Evolutionary conservation across 2,888 invertebrate genomes (phyloP), one percentile per base, ranked within the genome.

Genomic region (Polydrusus pterygomalis): DNA sequence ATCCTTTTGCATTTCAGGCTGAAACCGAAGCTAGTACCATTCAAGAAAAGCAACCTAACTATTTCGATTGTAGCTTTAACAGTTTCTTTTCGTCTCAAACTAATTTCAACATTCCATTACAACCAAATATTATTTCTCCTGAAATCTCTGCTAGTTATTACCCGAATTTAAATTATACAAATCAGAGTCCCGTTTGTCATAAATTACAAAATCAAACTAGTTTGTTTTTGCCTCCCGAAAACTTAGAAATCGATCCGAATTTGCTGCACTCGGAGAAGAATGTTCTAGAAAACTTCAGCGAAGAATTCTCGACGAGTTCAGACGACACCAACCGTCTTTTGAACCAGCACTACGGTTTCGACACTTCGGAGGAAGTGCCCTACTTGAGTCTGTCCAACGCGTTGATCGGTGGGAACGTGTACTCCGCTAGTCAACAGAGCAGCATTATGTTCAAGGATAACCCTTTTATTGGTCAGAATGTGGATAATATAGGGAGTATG

Each of bases 201-300:
- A 64, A 51, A 20, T 64, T 18, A 25, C 30, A 3, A 45, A 64
- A 8, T 45, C 17, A 13, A 62, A 49, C 2, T n/a, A 11, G 11
- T 8, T 15, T 17, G 18, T 20, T 65, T 65, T n/a, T 49, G 9
- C 30, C 65, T 9, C 1, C 15, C 10, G 30, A 69, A 15, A 69
- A 43, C n/a, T 9, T 58, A 6, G 69, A 69, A 58, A 69, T 56
- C 25, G 56, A 69, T 69, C 58, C 69, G 0, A 69, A 69, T 40
- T 25, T 68, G 56, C 34, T 54, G 20, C 47, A 56, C 10, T 43
- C 62, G 11, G 40, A 38, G 15, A 63, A 51, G 13, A 51, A 9
- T 2, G 11, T 20, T 20, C 6, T 18, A 25, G 47, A 64, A 43
- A 47, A 20, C 34, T 51, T n/a, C 17, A 51, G 15, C 11, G 65